Evolutionary conservation across 2,888 invertebrate species (phyloP), one percentile per base, ranked within the genome.

Genomic region (Drosophila ustulata): DNA sequence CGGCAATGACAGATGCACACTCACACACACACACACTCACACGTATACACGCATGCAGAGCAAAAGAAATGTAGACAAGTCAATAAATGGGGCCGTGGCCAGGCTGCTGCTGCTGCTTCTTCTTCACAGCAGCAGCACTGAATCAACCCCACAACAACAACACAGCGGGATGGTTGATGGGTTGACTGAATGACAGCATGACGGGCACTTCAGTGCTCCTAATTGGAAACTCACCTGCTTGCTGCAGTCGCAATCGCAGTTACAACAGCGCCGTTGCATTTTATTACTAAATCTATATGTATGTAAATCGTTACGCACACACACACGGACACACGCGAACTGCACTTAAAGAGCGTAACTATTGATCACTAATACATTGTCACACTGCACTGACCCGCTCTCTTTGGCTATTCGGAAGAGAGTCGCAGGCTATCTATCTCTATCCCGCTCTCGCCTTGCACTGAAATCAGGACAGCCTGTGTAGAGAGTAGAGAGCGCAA

Each of bases 51-150:
- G 50, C 8, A n/a, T 23, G 50, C 8, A 57, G 43, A 55, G 50
- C 30, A 58, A 59, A 68, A 68, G 66, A 63, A 72, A 63, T 74
- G 83, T 69, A 83, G 86, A 85, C 82, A 80, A 79, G 88, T 82
- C 83, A 75, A 72, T 88, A 83, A 86, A 88, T 80, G 87, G 81
- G 74, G 86, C 86, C 82, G 88, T 70, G 86, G 82, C 74, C 82
- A 69, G 56, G 68, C 50, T 62, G 66, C 67, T 66, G 64, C 59
- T 80, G 53, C 46, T 59, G 55, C 18, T 18, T 18, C 18, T 18
- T 18, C 18, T 18, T 18, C 18, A 18, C 67, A 61, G 49, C 59
- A 70, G 59, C 52, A 61, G 53, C 46, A 69, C 56, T 46, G 56
- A 65, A 75, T 61, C 64, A 75, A 70, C 74, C 64, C 64, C 69